phyloP scores from a whole-genome alignment of 92 coral and sea anemone genomes.

The Montipora capitata region DNA sequence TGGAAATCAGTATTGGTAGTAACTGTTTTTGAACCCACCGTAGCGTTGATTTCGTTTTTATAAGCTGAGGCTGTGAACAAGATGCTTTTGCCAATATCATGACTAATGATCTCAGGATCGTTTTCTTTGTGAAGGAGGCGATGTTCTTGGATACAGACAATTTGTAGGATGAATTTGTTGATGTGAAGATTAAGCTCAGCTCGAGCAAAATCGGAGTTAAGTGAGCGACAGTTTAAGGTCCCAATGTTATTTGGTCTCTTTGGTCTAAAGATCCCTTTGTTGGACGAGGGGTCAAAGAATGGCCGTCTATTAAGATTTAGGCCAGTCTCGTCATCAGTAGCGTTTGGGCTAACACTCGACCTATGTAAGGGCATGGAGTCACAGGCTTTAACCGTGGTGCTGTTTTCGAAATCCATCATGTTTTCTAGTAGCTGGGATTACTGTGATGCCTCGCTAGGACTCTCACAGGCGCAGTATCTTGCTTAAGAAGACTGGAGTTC shows the following conservation, averaged over 20 bases:
- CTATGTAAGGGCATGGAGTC: background rate
- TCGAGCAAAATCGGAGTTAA: background rate
- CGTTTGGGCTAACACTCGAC: background rate
- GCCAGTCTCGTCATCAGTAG: background rate
- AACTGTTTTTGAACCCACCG: conserved; percentile 10
- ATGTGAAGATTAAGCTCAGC: conserved; percentile 30
- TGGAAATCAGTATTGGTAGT: conserved; percentile 18
- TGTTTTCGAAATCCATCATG: background rate
- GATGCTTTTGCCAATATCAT: conserved; percentile 16
- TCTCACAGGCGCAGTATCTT: too few relatives aligned
- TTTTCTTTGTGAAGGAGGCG: conserved; percentile 27
- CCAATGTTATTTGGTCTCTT: background rate
- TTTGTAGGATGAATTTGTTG: conserved; percentile 23
- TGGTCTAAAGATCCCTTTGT: background rate
- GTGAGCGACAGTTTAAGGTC: too few relatives aligned
- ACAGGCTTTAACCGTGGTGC: background rate
- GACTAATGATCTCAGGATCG: conserved; percentile 32
- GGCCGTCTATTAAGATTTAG: background rate
- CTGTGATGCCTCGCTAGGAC: too few relatives aligned
- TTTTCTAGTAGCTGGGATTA: too few relatives aligned
- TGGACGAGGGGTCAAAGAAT: background rate
- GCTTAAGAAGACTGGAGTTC: background rate
- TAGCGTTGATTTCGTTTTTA: conserved; percentile 12
- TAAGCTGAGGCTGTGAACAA: conserved; percentile 32
- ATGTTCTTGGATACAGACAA: conserved; percentile 29